A percentile compares a stretch with the other conserved stretches of the same genome.
Evolutionary conservation across 1,140 invertebrate genomes (phyloP).

Genomic region (Diprion similis): DNA sequence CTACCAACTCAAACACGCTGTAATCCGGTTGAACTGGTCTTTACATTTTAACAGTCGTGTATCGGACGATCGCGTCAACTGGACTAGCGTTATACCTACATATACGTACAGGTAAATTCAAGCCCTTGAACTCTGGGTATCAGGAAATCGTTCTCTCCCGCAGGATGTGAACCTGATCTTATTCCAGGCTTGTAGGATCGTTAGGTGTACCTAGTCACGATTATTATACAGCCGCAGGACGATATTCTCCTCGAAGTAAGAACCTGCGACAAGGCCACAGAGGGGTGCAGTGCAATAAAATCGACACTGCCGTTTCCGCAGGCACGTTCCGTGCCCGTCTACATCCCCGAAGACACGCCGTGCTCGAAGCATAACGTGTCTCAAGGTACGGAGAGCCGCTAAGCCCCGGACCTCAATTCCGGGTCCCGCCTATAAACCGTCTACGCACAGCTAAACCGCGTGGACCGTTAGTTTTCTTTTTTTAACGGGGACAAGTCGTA

Average conservation of each 20-base stretch:
- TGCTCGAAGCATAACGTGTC: background rate
- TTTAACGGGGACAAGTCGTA: conserved; percentile 44
- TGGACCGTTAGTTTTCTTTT: conserved; percentile 45
- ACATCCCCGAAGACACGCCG: background rate
- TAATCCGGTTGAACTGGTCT: conserved; percentile 24
- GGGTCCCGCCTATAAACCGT: conserved; percentile 24
- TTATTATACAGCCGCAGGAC: no score
- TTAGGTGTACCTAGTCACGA: no score
- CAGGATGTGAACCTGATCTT: no score
- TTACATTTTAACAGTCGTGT: background rate
- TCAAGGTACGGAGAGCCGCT: background rate
- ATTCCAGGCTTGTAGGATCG: no score
- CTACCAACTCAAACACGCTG: conserved; percentile 32
- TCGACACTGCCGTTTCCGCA: background rate
- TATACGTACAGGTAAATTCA: no score
- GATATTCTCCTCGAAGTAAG: no score
- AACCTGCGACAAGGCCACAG: no score
- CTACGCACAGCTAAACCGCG: background rate
- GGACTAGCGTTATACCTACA: no score
- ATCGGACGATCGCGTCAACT: background rate
- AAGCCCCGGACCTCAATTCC: background rate
- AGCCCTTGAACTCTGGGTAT: no score
- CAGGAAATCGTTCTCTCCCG: no score
- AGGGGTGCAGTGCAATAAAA: no score
- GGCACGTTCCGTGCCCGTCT: background rate